Conservation (phyloP, 2,113 vertebrate genomes). For the Takifugu bimaculatus region DNA sequence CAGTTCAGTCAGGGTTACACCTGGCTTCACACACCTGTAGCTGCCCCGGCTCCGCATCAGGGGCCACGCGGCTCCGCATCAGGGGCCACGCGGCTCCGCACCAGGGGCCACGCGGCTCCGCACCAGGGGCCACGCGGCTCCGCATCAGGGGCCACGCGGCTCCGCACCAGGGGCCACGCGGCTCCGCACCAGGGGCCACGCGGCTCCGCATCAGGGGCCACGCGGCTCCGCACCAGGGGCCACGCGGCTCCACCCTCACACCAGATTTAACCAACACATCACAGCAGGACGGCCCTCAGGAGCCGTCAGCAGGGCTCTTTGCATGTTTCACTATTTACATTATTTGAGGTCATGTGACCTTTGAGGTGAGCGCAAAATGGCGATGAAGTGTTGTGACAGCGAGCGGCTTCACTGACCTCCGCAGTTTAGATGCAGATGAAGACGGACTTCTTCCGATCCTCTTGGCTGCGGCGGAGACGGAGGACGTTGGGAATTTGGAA, state of each 20-base stretch:
- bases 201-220: neutral
- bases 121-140: neutral
- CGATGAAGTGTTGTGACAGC: neutral
- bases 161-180: neutral
- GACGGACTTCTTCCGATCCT: conserved; percentile 76
- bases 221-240: neutral
- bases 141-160: neutral
- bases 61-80: neutral
- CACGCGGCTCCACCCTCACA: neutral
- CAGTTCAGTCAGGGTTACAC: neutral
- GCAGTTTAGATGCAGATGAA: conserved; percentile 71
- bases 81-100: neutral
- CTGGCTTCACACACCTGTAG: neutral
- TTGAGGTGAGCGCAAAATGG: neutral
- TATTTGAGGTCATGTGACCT: neutral
- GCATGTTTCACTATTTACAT: too few species aligned
- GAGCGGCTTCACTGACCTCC: conserved; percentile 74
- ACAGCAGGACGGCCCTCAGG: too few species aligned
- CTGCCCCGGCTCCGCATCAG: neutral
- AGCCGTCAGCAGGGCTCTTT: too few species aligned
- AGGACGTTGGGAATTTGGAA: conserved; percentile 76
- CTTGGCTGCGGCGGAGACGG: conserved; percentile 77
- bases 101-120: neutral
- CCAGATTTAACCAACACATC: too few species aligned
- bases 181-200: neutral